Conservation (phyloP, 2,797 vertebrate species). For the Streptopelia turtur region DNA sequence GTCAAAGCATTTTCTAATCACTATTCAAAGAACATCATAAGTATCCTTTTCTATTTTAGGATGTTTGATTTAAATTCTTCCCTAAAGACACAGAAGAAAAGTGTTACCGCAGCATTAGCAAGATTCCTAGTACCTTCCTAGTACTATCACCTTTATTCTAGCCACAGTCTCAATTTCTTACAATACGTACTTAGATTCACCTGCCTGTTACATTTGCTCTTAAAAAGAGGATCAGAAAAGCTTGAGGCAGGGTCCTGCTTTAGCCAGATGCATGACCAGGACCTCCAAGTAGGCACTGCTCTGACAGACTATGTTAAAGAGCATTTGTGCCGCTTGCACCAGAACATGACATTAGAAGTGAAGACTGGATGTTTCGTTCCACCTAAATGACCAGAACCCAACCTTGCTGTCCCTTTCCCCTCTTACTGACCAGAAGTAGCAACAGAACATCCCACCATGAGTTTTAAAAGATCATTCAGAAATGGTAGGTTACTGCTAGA, state of each 20-base stretch:
- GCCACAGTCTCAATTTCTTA: not conserved
- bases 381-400: not conserved
- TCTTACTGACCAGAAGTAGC: not conserved
- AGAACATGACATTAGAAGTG: not conserved
- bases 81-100: not conserved
- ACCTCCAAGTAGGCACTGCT: not conserved
- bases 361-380: not conserved
- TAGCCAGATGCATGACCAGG: not conserved
- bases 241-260: not conserved
- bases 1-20: constrained; percentile 27
- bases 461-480: constrained; percentile 39
- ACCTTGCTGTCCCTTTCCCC: constrained; percentile 1
- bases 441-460: not conserved
- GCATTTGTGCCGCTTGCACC: not conserved
- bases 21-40: not conserved
- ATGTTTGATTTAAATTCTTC: not conserved
- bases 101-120: not conserved
- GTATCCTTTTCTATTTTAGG: constrained; percentile 11
- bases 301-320: not conserved
- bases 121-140: not conserved
- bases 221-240: not conserved
- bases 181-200: not conserved
- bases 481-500: not conserved
- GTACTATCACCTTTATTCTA: not conserved
- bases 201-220: not conserved